Evolutionary conservation across 2,113 vertebrate species (phyloP), one percentile per base, ranked within the genome.

Genomic region (Boulengeromyrus knoepffleri): DNA sequence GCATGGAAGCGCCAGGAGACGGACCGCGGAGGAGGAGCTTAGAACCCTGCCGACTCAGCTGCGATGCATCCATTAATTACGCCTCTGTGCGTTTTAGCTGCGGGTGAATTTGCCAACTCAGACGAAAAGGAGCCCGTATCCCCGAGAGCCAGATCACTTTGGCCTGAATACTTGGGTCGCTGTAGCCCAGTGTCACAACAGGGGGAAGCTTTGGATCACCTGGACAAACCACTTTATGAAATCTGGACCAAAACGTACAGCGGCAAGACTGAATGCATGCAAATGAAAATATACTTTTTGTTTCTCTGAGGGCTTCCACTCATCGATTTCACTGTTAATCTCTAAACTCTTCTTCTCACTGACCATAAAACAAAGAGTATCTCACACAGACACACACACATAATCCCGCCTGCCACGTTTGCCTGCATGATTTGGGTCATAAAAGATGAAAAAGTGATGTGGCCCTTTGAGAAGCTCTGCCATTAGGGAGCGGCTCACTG

Each of bases 351-450:
- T 77, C 13, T 8, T 77, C 31, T 39, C 31, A 19, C 36, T 39
- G 31, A 77, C 15, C 12, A 36, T 36, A 66, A 12, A 31, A 27
- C 62, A 52, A 52, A 52, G 13, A 49, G 9, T 12, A 9, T 15
- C 12, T 12, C 47, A 21, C 53, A 21, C 19, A 56, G 19, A 56
- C 56, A n/a, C 56, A 58, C 56, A 66, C 2, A 70, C 3, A 70
- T 0, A 12, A 70, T 13, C 62, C 27, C 24, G 17, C 45, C 17
- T n/a, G 83, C 39, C 9, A 17, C 1, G 21, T 93, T 92, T 92
- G 94, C 91, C 95, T 90, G 92, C 96, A 95, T 96, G 96, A 95
- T 93, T 91, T 95, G 95, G 94, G 93, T 96, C 94, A 95, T 94
- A 95, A 95, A 95, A 96, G 94, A 93, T 93, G 90, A 66, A 46